Evolutionary conservation across 2,888 invertebrate species (phyloP).

Genomic region (Psylliodes chrysocephalus): DNA sequence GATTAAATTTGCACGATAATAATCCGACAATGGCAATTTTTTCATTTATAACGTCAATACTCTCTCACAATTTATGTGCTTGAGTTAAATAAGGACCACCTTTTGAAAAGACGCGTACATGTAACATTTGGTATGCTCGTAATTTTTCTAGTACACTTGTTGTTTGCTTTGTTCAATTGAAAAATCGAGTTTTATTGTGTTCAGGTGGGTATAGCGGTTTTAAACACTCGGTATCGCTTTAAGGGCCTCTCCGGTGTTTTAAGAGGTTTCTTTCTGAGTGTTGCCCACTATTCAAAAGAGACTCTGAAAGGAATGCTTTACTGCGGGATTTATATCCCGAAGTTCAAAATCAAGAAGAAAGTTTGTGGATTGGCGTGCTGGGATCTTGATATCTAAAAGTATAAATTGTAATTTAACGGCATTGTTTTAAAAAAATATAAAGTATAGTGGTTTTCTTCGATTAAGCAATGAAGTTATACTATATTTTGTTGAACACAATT

Average conservation of each 20-base stretch:
- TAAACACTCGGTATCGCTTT: conserved; percentile 27
- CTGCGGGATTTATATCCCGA: not conserved
- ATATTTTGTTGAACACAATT: no score
- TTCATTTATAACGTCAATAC: conserved; percentile 34
- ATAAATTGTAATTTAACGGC: no score
- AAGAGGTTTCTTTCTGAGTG: conserved; percentile 6
- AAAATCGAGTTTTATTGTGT: conserved; percentile 30
- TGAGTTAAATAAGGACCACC: conserved; percentile 25
- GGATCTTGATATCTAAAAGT: no score
- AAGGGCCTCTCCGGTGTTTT: conserved; percentile 18
- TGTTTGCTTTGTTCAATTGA: conserved; percentile 37
- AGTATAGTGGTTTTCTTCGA: no score
- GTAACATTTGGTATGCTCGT: conserved; percentile 37
- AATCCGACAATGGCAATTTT: conserved; percentile 26
- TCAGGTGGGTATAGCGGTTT: conserved; percentile 17
- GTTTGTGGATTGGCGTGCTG: no score
- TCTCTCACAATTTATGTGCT: conserved; percentile 9
- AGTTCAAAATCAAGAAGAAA: not conserved
- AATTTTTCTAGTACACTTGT: conserved; percentile 37
- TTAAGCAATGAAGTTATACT: no score
- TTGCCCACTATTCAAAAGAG: not conserved
- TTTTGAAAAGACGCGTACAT: conserved; percentile 27
- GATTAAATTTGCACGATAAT: conserved; percentile 17
- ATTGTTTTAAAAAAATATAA: no score
- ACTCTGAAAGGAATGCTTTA: not conserved